phyloP scores from a whole-genome alignment of 2,888 invertebrate species.

The Melieria picta region DNA sequence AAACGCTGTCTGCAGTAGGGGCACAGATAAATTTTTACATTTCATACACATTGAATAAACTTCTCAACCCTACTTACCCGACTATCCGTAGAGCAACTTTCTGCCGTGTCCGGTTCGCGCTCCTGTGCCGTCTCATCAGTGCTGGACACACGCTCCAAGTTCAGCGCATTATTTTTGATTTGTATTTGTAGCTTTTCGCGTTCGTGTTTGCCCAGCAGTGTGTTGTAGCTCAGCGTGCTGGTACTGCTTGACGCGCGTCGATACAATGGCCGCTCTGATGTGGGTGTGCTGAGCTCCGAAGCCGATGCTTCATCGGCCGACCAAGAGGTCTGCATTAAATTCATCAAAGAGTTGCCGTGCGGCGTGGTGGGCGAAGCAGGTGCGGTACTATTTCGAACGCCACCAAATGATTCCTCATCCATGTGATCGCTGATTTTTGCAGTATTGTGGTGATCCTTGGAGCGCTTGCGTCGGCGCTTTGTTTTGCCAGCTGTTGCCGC shows the following conservation, averaged over 20 bases:
- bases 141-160: conserved; percentile 38
- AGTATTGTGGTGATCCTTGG: conserved; percentile 26
- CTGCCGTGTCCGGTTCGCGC: conserved; percentile 7
- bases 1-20: conserved; percentile 60
- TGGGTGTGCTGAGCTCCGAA: conserved; percentile 39
- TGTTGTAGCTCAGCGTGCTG: conserved; percentile 62
- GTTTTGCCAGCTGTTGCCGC: conserved; percentile 30
- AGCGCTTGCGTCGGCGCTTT: conserved; percentile 36
- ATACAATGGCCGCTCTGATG: conserved; percentile 25
- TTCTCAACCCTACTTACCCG: conserved; percentile 35
- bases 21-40: neutral
- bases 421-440: conserved; percentile 30
- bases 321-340: conserved; percentile 64
- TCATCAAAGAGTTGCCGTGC: conserved; percentile 57
- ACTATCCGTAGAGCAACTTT: conserved; percentile 38
- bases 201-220: conserved; percentile 61
- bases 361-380: conserved; percentile 15
- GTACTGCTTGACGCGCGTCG: conserved; percentile 60
- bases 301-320: conserved; percentile 50
- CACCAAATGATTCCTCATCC: conserved; percentile 44
- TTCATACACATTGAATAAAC: neutral
- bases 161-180: conserved; percentile 37
- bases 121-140: conserved; percentile 28
- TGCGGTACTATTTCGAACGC: neutral
- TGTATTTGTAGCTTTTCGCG: conserved; percentile 56